phyloP scores from a whole-genome alignment of 2,113 vertebrate species.

The Ondatra zibethicus region DNA sequence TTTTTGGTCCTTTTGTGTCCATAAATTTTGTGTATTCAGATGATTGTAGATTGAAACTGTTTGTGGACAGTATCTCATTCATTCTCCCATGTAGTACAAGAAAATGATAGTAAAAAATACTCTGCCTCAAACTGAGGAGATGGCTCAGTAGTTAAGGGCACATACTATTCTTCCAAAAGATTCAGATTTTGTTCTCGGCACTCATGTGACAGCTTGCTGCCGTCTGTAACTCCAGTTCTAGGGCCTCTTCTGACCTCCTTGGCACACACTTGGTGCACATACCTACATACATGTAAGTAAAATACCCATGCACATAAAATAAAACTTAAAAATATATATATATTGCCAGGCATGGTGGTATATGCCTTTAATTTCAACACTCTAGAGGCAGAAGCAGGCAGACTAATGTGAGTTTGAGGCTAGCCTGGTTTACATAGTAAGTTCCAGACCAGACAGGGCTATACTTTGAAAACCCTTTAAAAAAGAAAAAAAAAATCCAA shows the following conservation, averaged over 20 bases:
- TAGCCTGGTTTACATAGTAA: background rate
- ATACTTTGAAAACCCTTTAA: background rate
- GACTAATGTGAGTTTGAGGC: background rate
- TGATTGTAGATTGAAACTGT: background rate
- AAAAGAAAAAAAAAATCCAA: background rate
- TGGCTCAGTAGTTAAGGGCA: background rate
- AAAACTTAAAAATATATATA: background rate
- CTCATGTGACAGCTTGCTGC: background rate
- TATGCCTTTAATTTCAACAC: background rate
- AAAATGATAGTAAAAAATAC: background rate
- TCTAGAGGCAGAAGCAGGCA: background rate
- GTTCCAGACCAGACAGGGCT: background rate
- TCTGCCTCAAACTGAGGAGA: background rate
- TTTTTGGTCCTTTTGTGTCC: background rate
- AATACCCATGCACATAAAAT: background rate
- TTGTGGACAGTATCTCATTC: background rate
- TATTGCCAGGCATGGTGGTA: background rate
- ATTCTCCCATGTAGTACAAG: background rate
- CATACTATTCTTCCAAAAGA: background rate
- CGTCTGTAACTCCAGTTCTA: background rate
- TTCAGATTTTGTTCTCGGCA: background rate
- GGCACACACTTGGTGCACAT: background rate
- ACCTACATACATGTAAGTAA: background rate
- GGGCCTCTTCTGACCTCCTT: slow-evolving; percentile 1
- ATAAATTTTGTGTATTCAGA: background rate